Conservation (phyloP, 2,888 invertebrate genomes). For the Heliconius hortense region DNA sequence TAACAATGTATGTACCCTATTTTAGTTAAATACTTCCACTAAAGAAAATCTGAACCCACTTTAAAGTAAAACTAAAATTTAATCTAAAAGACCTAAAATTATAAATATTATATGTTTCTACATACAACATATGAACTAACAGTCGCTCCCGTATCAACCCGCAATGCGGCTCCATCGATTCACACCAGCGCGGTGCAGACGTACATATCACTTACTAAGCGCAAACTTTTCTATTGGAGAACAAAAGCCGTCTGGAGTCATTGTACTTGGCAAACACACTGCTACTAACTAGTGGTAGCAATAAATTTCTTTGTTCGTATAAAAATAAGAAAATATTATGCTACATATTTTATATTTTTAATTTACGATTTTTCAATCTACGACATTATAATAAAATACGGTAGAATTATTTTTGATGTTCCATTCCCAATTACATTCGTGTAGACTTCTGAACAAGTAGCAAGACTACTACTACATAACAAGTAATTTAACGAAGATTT, state of each 20-base stretch:
- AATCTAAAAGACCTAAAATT: too few species aligned
- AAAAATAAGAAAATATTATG: not conserved
- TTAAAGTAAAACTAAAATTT: too few species aligned
- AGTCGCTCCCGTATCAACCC: not conserved
- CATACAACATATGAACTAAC: not conserved
- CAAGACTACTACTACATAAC: too few species aligned
- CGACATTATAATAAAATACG: too few species aligned
- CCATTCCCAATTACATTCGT: too few species aligned
- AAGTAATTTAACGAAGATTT: too few species aligned
- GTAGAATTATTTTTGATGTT: too few species aligned
- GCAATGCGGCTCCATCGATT: slow-evolving; percentile 29
- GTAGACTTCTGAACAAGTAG: too few species aligned
- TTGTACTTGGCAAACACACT: slow-evolving; percentile 6
- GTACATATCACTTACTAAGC: slow-evolving; percentile 4
- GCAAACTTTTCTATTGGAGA: slow-evolving; percentile 20
- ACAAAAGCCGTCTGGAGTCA: slow-evolving; percentile 29
- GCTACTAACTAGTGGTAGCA: not conserved
- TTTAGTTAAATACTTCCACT: too few species aligned
- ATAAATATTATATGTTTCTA: too few species aligned
- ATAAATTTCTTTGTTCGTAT: not conserved
- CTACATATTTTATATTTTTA: not conserved
- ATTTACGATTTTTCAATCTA: too few species aligned
- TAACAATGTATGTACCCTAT: not conserved
- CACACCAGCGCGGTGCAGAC: slow-evolving; percentile 18
- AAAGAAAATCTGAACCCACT: too few species aligned